These are phyloP conservation scores for Platalea minor DNA, from an alignment of 2,797 vertebrate species.

Conservation along the genomic window DNA sequence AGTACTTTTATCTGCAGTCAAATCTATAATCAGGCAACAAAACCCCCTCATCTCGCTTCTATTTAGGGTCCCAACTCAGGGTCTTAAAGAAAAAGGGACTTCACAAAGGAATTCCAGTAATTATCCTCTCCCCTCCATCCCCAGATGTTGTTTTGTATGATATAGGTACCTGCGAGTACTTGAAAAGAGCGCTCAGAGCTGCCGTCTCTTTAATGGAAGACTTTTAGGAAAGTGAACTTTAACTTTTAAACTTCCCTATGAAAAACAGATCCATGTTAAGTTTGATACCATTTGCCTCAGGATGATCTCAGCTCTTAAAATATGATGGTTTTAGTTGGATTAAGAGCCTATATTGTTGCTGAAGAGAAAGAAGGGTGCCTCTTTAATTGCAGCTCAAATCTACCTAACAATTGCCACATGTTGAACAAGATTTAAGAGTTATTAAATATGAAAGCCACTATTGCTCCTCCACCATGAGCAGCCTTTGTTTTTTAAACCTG, in stretches of 20 bases:
- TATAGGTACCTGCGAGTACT: constrained; percentile 42
- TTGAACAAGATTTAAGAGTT: constrained; percentile 74
- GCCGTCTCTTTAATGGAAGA: constrained; percentile 31
- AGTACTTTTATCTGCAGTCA: constrained; percentile 35
- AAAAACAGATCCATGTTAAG: constrained; percentile 62
- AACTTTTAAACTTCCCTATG: constrained; percentile 56
- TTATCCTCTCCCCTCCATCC: constrained; percentile 12
- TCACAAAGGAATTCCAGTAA: constrained; percentile 46
- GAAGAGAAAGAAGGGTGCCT: constrained; percentile 73
- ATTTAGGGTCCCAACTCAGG: constrained; percentile 12
- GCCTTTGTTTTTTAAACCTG: constrained; percentile 72
- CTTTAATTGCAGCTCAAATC: constrained; percentile 79
- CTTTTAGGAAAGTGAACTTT: constrained; percentile 52
- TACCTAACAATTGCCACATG: constrained; percentile 81
- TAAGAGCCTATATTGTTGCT: constrained; percentile 72
- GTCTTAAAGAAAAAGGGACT: constrained; percentile 37
- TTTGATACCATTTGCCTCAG: constrained; percentile 70
- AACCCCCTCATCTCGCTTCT: not conserved
- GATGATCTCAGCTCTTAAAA: constrained; percentile 78
- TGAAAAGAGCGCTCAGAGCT: not conserved
- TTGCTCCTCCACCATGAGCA: constrained; percentile 42
- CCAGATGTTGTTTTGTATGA: constrained; percentile 42
- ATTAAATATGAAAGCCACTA: constrained; percentile 76
- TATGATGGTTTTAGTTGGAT: constrained; percentile 74
- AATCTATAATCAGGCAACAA: constrained; percentile 49